These are phyloP conservation scores for Rhinolophus ferrumequinum DNA, from an alignment of 2,113 vertebrate species.

Conservation along the genomic window DNA sequence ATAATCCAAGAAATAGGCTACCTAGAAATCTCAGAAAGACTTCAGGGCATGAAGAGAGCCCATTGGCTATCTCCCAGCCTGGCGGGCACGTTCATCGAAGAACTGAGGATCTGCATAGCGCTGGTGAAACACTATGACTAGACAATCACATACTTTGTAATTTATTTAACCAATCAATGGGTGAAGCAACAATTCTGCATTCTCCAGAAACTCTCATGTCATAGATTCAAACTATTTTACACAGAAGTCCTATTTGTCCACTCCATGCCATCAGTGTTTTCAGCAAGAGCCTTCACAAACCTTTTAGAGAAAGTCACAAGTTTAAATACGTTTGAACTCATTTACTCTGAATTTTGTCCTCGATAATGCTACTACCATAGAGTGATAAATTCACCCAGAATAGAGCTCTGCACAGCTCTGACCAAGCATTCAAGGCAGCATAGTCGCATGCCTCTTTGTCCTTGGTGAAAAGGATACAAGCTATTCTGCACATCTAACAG, in stretches of 20 bases:
- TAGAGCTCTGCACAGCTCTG: background rate
- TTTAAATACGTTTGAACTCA: background rate
- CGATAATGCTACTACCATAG: background rate
- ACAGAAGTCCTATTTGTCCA: background rate
- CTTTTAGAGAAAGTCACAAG: background rate
- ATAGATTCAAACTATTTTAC: background rate
- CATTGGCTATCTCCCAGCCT: background rate
- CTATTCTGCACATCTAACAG: background rate
- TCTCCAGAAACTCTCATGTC: background rate
- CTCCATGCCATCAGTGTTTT: background rate
- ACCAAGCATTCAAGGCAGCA: background rate
- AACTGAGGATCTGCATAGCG: background rate
- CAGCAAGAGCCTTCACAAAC: background rate
- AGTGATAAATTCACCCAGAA: background rate
- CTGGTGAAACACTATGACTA: background rate
- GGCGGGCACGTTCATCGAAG: background rate
- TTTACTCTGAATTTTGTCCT: background rate
- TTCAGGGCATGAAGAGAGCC: background rate
- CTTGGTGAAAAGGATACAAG: background rate
- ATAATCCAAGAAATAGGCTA: background rate
- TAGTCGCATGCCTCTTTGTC: background rate
- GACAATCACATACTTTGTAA: background rate
- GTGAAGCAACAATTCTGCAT: background rate
- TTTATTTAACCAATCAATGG: background rate
- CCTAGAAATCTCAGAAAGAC: background rate